phyloP scores from a whole-genome alignment of 2,888 invertebrate genomes.

The Phortica magna region DNA sequence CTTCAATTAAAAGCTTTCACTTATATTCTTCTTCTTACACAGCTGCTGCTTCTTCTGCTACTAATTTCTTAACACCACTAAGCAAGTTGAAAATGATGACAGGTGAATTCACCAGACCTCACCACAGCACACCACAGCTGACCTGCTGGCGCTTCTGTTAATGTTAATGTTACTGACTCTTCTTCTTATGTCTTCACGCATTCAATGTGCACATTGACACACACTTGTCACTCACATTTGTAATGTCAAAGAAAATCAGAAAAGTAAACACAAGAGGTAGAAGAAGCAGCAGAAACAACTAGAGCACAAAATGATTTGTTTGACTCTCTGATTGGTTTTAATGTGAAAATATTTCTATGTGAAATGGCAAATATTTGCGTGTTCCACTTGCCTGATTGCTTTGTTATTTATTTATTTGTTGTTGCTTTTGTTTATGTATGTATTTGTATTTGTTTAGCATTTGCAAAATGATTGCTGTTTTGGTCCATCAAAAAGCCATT shows the following conservation, averaged over 20 bases:
- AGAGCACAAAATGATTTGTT: constrained; percentile 3
- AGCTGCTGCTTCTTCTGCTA: no score
- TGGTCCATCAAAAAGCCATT: constrained; percentile 55
- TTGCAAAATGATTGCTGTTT: constrained; percentile 38
- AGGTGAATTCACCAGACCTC: no score
- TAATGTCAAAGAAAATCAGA: no score
- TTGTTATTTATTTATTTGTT: neutral
- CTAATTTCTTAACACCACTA: no score
- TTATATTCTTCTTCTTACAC: neutral
- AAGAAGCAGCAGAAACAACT: neutral
- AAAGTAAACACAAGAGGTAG: neutral
- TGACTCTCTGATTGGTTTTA: neutral
- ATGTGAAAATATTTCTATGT: neutral
- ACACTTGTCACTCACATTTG: constrained; percentile 6
- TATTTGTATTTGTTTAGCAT: constrained; percentile 44
- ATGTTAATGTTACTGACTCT: neutral
- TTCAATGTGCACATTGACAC: neutral
- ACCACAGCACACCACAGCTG: no score
- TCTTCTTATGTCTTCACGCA: neutral
- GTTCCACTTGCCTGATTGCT: constrained; percentile 51
- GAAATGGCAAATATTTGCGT: constrained; percentile 1
- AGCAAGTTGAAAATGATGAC: no score
- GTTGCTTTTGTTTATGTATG: constrained; percentile 6
- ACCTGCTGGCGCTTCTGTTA: no score
- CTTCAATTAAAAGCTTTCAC: neutral